phyloP scores from a whole-genome alignment of 1,140 invertebrate species.

The Lepidurus couesii region DNA sequence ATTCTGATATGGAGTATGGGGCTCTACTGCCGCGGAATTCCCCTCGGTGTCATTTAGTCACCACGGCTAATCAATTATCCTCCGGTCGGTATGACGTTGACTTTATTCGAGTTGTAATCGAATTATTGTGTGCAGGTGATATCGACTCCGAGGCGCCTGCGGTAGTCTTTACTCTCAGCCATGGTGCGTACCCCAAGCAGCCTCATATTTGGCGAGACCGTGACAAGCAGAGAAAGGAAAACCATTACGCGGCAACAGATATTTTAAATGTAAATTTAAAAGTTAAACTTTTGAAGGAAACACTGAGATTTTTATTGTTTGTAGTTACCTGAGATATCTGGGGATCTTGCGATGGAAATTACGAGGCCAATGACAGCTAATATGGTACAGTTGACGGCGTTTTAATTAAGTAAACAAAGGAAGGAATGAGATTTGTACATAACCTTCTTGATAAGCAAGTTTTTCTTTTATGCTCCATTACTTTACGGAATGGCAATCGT shows the following conservation, averaged over 20 bases:
- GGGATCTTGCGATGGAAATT: background rate
- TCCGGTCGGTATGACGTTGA: background rate
- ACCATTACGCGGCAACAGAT: conserved; percentile 62
- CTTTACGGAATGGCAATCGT: too few species aligned
- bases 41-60: background rate
- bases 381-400: conserved; percentile 3
- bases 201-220: conserved; percentile 49
- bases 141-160: background rate
- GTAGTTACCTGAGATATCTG: background rate
- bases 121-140: background rate
- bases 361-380: background rate
- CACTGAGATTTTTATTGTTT: background rate
- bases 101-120: background rate
- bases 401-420: background rate
- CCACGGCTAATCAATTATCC: background rate
- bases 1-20: conserved; percentile 11
- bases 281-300: background rate
- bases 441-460: too few species aligned
- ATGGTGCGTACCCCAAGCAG: conserved; percentile 50
- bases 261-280: conserved; percentile 57
- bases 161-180: conserved; percentile 3
- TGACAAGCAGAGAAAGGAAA: conserved; percentile 45
- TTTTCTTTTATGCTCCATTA: too few species aligned
- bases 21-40: background rate
- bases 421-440: too few species aligned